Evolutionary conservation across 2,113 vertebrate species (phyloP), one percentile per base, ranked within the genome.

Genomic region (Lampris megalopsis): DNA sequence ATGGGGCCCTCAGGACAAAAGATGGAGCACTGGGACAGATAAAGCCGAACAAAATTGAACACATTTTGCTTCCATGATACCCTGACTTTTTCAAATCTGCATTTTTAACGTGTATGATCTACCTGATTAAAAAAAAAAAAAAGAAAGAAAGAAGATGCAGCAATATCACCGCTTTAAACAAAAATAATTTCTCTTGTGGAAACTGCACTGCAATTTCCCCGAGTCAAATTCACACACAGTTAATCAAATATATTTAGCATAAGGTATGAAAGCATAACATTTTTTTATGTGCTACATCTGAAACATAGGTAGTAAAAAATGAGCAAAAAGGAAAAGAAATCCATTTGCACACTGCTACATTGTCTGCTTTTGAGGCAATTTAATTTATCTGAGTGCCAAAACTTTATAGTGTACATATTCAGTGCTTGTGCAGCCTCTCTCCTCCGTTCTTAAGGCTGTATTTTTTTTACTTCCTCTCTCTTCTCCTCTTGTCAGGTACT

Each of bases 311-410:
- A 97, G 97, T 97, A 96, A 94, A 95, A 95, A 93, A 58, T 84
- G 90, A 95, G 95, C 96, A 96, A 95, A 95, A 95, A 92, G 91
- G 94, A 94, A 94, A 80, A 93, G 93, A 95, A 93, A 93, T 95
- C 94, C 95, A 95, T 96, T 97, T 97, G 96, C 96, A 96, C 93
- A 95, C 95, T 97, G 98, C 97, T 99, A 99, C 97, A 99, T 97
- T 93, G 93, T 94, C 95, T 94, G 97, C 95, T 97, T 97, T 94
- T 96, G 96, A 97, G 96, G 96, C 96, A 94, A 94, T 91, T 95
- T 85, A 81, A 86, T 93, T 95, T 90, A 95, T 93, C 94, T 92
- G 95, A 96, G 93, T 95, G 97, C 96, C 97, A 95, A 92, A 93
- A 94, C 91, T 94, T 95, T 96, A 97, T 96, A 98, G 97, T 98